Conservation (phyloP, 2,888 invertebrate species). For the Meliscaeva auricollis region DNA sequence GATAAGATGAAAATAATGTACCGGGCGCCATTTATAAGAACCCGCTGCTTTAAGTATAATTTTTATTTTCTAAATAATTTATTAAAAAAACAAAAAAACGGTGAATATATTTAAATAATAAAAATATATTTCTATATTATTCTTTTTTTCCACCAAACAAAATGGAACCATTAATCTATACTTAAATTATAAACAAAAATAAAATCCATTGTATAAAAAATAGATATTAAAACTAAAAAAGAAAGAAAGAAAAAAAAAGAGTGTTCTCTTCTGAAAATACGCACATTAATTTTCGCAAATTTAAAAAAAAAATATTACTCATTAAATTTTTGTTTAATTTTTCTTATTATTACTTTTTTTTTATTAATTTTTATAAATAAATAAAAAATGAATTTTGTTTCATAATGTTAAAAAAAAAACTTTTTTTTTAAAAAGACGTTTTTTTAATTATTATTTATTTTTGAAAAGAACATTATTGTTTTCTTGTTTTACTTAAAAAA, state of each 20-base stretch:
- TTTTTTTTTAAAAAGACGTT: conserved; percentile 48
- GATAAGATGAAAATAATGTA: background rate
- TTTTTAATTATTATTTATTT: conserved; percentile 38
- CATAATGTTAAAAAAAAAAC: conserved; percentile 52
- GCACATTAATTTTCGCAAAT: conserved; percentile 63
- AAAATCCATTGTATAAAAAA: conserved; percentile 62
- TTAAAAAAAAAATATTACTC: conserved; percentile 27
- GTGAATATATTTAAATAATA: conserved; percentile 36
- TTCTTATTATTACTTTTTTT: conserved; percentile 32
- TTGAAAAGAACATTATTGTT: conserved; percentile 15
- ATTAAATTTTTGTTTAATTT: conserved; percentile 36
- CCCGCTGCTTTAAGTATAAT: conserved; percentile 65
- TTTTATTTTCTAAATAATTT: conserved; percentile 74
- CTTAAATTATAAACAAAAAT: conserved; percentile 47
- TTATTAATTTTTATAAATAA: conserved; percentile 59
- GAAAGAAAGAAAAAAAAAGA: conserved; percentile 3
- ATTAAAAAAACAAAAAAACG: conserved; percentile 54
- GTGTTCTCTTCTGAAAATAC: conserved; percentile 61
- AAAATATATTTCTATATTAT: conserved; percentile 46
- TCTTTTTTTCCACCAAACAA: conserved; percentile 47
- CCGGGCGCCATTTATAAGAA: conserved; percentile 55
- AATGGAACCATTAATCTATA: conserved; percentile 33
- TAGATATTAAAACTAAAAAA: conserved; percentile 31
- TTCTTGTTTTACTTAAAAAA: conserved; percentile 26
- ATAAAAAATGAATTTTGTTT: conserved; percentile 63